phyloP scores from a whole-genome alignment of 30 jellyfish, hydroid and myxozoan genomes.

The Rhopilema esculentum region DNA sequence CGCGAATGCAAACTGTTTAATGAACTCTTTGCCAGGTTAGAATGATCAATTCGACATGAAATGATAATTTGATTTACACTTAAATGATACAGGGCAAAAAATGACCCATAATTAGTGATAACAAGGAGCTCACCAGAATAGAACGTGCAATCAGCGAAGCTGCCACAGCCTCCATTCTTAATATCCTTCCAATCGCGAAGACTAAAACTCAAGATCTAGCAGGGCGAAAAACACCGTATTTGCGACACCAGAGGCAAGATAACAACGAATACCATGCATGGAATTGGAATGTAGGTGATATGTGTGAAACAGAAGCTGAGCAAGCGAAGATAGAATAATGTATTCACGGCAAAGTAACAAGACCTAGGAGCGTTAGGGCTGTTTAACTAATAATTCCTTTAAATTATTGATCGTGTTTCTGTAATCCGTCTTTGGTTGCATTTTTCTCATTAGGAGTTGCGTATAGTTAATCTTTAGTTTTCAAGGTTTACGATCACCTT shows the following conservation, averaged over 20 bases:
- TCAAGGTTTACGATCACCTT: background rate
- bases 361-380: background rate
- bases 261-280: background rate
- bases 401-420: background rate
- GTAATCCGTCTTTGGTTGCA: background rate
- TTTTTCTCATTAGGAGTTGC: background rate
- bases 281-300: too few relatives aligned
- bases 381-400: background rate
- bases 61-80: background rate
- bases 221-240: background rate
- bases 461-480: background rate
- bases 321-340: background rate
- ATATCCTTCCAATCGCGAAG: background rate
- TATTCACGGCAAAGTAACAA: background rate
- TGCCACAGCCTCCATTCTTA: background rate
- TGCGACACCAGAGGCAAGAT: background rate
- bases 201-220: background rate
- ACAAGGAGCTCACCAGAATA: background rate
- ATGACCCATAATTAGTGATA: background rate
- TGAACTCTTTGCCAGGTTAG: background rate
- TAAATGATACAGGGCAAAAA: background rate
- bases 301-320: background rate
- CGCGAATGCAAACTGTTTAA: too few relatives aligned
- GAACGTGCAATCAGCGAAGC: background rate
- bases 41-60: background rate